Evolutionary conservation across 2,113 vertebrate species (phyloP).

Genomic region (Sinocyclocheilus anophthalmus): DNA sequence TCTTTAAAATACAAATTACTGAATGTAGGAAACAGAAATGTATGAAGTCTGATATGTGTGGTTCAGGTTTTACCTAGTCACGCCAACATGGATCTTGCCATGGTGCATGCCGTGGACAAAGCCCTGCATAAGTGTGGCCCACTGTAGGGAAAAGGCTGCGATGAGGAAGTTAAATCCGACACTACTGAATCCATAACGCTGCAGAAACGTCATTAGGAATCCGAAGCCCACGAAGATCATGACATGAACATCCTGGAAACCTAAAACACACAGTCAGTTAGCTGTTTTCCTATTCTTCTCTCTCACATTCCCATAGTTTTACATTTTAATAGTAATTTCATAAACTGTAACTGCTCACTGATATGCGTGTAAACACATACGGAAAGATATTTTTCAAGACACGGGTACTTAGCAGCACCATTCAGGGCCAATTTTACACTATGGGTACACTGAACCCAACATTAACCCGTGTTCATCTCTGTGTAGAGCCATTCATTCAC

Average conservation of each 20-base stretch:
- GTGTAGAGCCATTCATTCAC: slow-evolving; percentile 41
- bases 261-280: slow-evolving; percentile 65
- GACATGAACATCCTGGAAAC: slow-evolving; percentile 85
- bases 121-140: slow-evolving; percentile 88
- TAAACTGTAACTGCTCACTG: background rate
- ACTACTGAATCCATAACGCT: slow-evolving; percentile 82
- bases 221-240: slow-evolving; percentile 91
- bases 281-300: background rate
- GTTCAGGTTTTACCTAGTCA: slow-evolving; percentile 77
- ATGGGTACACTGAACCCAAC: background rate
- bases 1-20: background rate
- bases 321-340: slow-evolving; percentile 1
- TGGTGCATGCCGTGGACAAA: slow-evolving; percentile 77
- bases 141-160: slow-evolving; percentile 84
- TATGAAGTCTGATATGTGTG: background rate
- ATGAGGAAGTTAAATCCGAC: slow-evolving; percentile 86
- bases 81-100: slow-evolving; percentile 81
- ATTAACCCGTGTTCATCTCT: slow-evolving; percentile 22
- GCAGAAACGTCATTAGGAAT: slow-evolving; percentile 89
- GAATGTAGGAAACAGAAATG: background rate
- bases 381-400: background rate
- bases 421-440: background rate
- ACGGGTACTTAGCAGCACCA: background rate
- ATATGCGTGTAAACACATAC: background rate
- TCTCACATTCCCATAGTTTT: background rate